Evolutionary conservation across 2,888 invertebrate species (phyloP), one percentile per base, ranked within the genome.

Genomic region (Rhorus exstirpatorius): DNA sequence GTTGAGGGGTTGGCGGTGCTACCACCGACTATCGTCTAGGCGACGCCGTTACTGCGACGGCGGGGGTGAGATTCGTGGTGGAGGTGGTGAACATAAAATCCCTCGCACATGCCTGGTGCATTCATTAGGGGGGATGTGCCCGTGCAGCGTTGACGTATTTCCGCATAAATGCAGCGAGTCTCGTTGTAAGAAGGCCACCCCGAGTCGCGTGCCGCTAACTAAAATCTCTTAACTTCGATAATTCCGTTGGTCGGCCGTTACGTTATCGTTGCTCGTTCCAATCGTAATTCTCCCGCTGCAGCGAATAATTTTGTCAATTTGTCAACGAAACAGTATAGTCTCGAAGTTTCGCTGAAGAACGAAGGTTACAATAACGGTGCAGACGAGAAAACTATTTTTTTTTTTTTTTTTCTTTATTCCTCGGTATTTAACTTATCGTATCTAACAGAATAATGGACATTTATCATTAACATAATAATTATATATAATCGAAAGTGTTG

Each of bases 81-180:
- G 89, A 87, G 89, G 88, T 87, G 89, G 88, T 82, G 90, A 90
- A 90, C 92, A 92, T 92, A 92, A 92, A 92, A 92, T 92, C 92
- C 90, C 91, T 91, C 91, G 92, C 92, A 92, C 92, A 90, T 92
- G 92, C 92, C 92, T 91, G 92, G 88, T 91, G 91, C 92, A 91
- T 90, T 92, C 91, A 92, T 92, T 92, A 92, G 92, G 90, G 92
- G 91, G 92, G 90, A 91, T 91, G 91, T 90, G 89, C 90, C 89
- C 91, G 92, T 90, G 90, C 91, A 91, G 89, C 90, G 90, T 90
- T 90, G 90, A 89, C 89, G 90, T 89, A 88, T 87, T 87, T 88
- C 88, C 90, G 88, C 88, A 90, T 90, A 86, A 87, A 85, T 86
- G 87, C 87, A 58, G 79, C 58, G 58, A 68, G 38, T 49, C 21